Evolutionary conservation across 2,113 vertebrate species (phyloP).

Genomic region (Saguinus midas): DNA sequence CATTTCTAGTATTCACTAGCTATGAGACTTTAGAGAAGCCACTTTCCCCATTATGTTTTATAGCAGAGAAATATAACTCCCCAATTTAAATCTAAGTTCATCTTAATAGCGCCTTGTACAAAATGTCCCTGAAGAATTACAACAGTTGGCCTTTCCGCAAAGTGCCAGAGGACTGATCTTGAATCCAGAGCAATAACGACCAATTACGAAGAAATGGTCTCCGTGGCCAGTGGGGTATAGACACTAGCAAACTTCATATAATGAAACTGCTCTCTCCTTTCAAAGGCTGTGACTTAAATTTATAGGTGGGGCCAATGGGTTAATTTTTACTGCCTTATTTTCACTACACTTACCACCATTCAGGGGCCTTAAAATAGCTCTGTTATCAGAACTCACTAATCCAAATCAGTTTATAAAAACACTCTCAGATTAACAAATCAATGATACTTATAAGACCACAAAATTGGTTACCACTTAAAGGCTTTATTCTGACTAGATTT

Average conservation of each 20-base stretch:
- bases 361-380: constrained; percentile 50
- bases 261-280: constrained; percentile 50
- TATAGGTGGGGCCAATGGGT: constrained; percentile 62
- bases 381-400: constrained; percentile 71
- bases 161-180: neutral
- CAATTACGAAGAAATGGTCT: constrained; percentile 35
- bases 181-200: neutral
- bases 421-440: constrained; percentile 80
- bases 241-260: neutral
- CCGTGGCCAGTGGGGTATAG: neutral
- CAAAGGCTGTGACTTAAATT: constrained; percentile 73
- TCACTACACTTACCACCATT: constrained; percentile 35
- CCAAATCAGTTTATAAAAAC: constrained; percentile 77
- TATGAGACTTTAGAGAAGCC: neutral
- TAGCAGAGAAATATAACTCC: constrained; percentile 46
- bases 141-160: constrained; percentile 15
- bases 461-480: constrained; percentile 80
- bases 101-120: constrained; percentile 52
- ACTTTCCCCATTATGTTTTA: constrained; percentile 25
- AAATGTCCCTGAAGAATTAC: constrained; percentile 51
- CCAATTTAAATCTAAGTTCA: constrained; percentile 67
- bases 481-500: constrained; percentile 74
- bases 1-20: neutral
- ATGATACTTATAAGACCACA: constrained; percentile 75
- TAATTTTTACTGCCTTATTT: constrained; percentile 71